Base-by-base conservation (phyloP, 1,140 invertebrate species). In the Hesperophylax magnus region DNA sequence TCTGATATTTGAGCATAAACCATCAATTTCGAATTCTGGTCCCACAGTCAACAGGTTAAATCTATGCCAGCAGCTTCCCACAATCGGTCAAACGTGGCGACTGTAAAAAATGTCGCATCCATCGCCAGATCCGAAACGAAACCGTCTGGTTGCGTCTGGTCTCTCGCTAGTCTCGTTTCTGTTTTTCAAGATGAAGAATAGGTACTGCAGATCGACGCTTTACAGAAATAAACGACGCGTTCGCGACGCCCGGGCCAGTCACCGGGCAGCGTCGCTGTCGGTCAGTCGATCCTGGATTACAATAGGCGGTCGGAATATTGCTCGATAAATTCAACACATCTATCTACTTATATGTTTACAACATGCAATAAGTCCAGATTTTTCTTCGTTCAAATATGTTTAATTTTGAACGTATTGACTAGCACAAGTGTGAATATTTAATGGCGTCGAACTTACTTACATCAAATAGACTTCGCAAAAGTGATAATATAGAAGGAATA, bases 171-270 rank as follows among this genome's bases (percentile, higher is more conserved):
- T 61, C 18, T 61, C 58, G 18, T 61, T 61, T 22, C 9, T 61
- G 8, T 4, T 58, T 22, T 24, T 61, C 9, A 3, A 14, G 24
- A 22, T 9, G n/a, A 58, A 20, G 9, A 18, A 61, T n/a, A n/a
- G n/a, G n/a, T 61, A 24, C 27, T 61, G 4, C 20, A 22, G 11
- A 61, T 20, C 52, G 53, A 52, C 7, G 47, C 47, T 54, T 27
- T 72, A 72, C 69, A 72, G 47, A 72, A 72, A 72, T 72, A 72
- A 72, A 72, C 69, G 69, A 72, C 69, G 69, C 67, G 67, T 52
- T 34, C 34, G 14, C 47, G 27, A 61, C 69, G 39, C 69, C 69
- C 52, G 69, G 69, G 69, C 65, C 18, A 72, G 69, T 72, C 69
- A 24, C 39, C 69, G 69, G 47, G 20, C 18, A 72, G 69, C 69